These are phyloP conservation scores for Rhineura floridana DNA, from an alignment of 2,113 vertebrate genomes.

Conservation along the genomic window DNA sequence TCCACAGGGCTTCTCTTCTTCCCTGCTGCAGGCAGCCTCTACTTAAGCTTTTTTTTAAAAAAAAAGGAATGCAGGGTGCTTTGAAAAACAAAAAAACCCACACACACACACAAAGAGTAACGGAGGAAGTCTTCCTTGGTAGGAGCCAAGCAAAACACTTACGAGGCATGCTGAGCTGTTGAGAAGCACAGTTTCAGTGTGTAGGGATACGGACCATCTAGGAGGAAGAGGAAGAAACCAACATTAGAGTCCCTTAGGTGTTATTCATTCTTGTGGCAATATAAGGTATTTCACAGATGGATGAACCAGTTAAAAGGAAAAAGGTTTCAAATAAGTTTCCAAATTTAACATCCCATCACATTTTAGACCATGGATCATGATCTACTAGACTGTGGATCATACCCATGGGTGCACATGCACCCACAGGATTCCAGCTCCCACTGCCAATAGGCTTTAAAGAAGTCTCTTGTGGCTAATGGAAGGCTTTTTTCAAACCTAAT, in stretches of 20 bases:
- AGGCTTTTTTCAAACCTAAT: no score
- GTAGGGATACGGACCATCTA: constrained; percentile 91
- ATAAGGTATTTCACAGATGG: not conserved
- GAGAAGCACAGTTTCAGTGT: constrained; percentile 95
- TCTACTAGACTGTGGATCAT: no score
- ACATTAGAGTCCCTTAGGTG: not conserved
- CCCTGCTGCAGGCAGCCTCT: constrained; percentile 63
- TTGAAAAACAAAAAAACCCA: constrained; percentile 29
- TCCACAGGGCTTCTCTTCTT: constrained; percentile 49
- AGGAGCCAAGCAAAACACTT: constrained; percentile 59
- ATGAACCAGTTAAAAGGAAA: no score
- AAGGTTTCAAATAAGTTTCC: not conserved
- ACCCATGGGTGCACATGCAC: no score
- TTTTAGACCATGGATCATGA: no score
- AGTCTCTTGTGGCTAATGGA: no score
- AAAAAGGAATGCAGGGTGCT: constrained; percentile 21
- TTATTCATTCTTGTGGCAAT: not conserved
- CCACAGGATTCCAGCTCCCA: not conserved
- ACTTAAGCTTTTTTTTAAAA: constrained; percentile 38
- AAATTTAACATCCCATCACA: no score
- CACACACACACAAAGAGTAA: not conserved
- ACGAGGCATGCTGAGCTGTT: constrained; percentile 90
- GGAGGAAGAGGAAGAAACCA: not conserved
- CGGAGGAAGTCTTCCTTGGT: constrained; percentile 37
- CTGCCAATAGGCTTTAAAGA: no score